Evolutionary conservation across 2,888 invertebrate genomes (phyloP).

Genomic region (Diaperis boleti): DNA sequence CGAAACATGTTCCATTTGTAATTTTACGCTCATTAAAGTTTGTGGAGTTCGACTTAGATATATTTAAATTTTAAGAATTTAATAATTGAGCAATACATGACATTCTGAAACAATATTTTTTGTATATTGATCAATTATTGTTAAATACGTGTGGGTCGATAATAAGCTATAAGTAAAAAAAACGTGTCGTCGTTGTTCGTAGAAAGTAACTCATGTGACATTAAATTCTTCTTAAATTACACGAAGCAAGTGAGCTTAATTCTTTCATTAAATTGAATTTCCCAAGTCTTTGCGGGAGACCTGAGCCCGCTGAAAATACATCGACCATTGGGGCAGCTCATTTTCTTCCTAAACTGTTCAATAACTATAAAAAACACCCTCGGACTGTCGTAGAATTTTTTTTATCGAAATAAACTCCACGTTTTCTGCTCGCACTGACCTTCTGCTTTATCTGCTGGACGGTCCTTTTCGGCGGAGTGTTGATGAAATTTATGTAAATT

Average conservation of each 20-base stretch:
- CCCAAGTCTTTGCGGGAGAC: not conserved
- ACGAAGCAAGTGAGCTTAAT: not conserved
- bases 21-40: no score
- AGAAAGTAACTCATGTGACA: not conserved
- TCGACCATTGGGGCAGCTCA: not conserved
- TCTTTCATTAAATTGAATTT: constrained; percentile 9
- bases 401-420: constrained; percentile 4
- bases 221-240: not conserved
- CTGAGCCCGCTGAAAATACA: constrained; percentile 1
- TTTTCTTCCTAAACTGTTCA: not conserved
- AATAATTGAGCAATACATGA: no score
- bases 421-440: not conserved
- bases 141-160: no score
- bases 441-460: constrained; percentile 8
- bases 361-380: constrained; percentile 6
- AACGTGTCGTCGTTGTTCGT: not conserved
- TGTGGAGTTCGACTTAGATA: no score
- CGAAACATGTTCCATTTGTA: no score
- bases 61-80: no score
- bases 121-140: no score
- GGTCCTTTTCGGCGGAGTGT: not conserved
- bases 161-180: no score
- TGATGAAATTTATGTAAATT: constrained; percentile 17
- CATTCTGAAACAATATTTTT: no score
- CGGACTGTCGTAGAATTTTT: not conserved